Percentiles rank a stretch among this genome's conserved stretches.
These are phyloP conservation scores for Meles meles DNA, from an alignment of 2,113 vertebrate genomes.

Conservation along the genomic window DNA sequence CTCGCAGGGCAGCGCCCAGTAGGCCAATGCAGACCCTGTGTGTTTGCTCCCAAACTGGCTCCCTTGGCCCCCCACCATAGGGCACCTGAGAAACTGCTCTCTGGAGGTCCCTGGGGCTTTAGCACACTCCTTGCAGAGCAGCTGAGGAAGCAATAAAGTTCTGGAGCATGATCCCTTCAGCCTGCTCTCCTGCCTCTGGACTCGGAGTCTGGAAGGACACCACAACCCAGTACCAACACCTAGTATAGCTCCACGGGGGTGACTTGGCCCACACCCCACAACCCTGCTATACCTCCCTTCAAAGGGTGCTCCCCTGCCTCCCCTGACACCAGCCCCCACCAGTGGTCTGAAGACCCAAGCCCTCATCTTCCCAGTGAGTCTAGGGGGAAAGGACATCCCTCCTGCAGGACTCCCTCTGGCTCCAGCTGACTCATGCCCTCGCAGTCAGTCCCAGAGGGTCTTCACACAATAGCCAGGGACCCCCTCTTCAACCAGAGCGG, in stretches of 20 bases:
- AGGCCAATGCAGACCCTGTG: neutral
- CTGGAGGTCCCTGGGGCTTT: neutral
- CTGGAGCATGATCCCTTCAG: neutral
- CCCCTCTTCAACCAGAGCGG: neutral
- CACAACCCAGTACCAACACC: neutral
- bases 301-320: neutral
- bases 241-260: fast-evolving
- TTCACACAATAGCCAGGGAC: neutral
- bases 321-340: neutral
- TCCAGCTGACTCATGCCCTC: neutral
- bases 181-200: neutral
- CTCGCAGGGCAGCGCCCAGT: neutral
- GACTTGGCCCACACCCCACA: neutral
- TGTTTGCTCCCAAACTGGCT: neutral
- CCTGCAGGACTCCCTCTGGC: neutral
- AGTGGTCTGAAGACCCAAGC: neutral
- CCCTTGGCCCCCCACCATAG: fast-evolving
- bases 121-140: neutral
- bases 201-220: neutral
- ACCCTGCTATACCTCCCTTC: neutral
- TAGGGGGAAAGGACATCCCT: neutral
- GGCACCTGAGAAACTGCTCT: neutral
- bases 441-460: neutral
- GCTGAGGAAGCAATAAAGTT: neutral
- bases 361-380: neutral